phyloP scores from a whole-genome alignment of 2,797 vertebrate species.

The Thaleichthys pacificus region DNA sequence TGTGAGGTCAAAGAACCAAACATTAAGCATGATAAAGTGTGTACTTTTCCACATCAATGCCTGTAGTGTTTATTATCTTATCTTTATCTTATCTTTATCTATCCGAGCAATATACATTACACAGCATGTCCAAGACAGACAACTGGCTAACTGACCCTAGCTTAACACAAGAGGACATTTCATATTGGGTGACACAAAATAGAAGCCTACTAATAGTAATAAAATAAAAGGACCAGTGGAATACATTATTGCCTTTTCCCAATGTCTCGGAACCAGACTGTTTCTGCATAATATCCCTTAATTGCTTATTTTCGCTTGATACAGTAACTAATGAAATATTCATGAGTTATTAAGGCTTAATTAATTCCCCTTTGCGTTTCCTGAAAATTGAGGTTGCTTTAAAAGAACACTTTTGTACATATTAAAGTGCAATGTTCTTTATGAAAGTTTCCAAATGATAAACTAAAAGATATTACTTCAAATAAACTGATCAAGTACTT shows the following conservation, averaged over 20 bases:
- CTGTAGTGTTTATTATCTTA: no score
- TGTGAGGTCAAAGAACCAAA: no score
- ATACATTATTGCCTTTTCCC: background rate
- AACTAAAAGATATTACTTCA: background rate
- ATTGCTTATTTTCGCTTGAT: slow-evolving; percentile 1
- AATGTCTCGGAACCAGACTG: background rate
- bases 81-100: background rate
- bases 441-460: background rate
- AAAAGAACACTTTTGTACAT: slow-evolving; percentile 16
- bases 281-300: slow-evolving; percentile 1
- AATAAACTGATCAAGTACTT: background rate
- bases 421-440: background rate
- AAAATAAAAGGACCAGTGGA: background rate
- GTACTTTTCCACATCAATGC: no score
- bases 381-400: slow-evolving; percentile 21
- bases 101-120: no score
- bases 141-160: background rate
- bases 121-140: no score
- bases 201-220: background rate
- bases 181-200: background rate
- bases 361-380: background rate
- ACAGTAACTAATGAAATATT: slow-evolving; percentile 18
- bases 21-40: no score
- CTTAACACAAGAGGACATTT: background rate
- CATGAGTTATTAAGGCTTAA: slow-evolving; percentile 15